Evolutionary conservation across 2,797 vertebrate species (phyloP).

Genomic region (Urosaurus nigricauda): DNA sequence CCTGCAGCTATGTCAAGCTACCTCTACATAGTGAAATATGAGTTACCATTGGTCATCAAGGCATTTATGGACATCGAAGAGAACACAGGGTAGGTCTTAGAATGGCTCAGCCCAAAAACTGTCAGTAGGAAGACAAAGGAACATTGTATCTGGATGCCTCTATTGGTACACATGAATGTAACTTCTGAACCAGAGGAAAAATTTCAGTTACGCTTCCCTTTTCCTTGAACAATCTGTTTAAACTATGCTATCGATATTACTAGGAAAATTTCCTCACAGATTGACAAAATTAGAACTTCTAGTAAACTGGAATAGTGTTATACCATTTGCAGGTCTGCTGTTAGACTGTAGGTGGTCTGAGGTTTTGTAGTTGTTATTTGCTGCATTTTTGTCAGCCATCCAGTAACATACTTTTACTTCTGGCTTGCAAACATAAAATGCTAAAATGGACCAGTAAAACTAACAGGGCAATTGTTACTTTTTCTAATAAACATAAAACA

Average conservation of each 20-base stretch:
- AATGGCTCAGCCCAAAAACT: slow-evolving; percentile 75
- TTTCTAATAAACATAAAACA: not conserved
- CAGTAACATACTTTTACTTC: too few species aligned
- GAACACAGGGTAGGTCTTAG: slow-evolving; percentile 85
- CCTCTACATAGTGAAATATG: slow-evolving; percentile 99
- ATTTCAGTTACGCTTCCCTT: slow-evolving; percentile 64
- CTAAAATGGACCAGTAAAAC: not conserved
- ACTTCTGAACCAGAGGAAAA: slow-evolving; percentile 61
- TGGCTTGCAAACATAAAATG: not conserved
- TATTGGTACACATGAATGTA: slow-evolving; percentile 65
- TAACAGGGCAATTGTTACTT: too few species aligned
- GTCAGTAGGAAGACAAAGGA: slow-evolving; percentile 66
- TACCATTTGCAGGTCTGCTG: not conserved
- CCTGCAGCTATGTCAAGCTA: slow-evolving; percentile 97
- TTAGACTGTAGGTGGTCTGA: not conserved
- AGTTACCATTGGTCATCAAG: slow-evolving; percentile 95
- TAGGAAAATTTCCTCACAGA: slow-evolving; percentile 46
- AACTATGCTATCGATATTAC: slow-evolving; percentile 54
- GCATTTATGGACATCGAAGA: slow-evolving; percentile 85
- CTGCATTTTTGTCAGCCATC: not conserved
- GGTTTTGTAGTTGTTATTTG: not conserved
- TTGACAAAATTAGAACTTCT: not conserved
- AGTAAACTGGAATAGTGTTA: not conserved
- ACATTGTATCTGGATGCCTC: slow-evolving; percentile 64
- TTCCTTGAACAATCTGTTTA: slow-evolving; percentile 53